phyloP scores from a whole-genome alignment of 2,113 vertebrate genomes.

The Rostratula benghalensis region DNA sequence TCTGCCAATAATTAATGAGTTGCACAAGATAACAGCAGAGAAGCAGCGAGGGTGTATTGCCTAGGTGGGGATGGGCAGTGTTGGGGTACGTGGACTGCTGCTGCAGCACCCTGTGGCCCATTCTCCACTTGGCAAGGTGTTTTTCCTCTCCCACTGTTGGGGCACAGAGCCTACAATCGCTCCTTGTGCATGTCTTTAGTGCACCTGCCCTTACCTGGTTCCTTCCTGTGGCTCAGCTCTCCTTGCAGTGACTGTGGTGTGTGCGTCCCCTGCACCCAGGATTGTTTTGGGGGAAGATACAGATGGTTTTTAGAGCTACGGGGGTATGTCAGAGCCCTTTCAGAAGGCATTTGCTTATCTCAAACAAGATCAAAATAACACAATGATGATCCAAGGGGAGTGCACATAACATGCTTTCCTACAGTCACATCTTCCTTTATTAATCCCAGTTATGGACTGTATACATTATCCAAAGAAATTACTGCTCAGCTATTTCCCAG shows the following conservation, averaged over 20 bases:
- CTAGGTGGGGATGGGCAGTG: background rate
- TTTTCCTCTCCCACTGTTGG: background rate
- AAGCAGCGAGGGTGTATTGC: background rate
- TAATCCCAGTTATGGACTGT: background rate
- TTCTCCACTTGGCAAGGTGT: background rate
- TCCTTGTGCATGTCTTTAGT: accelerated
- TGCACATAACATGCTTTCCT: background rate
- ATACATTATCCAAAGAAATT: background rate
- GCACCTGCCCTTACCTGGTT: background rate
- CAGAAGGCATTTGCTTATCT: background rate
- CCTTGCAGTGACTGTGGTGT: background rate
- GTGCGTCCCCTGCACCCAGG: background rate
- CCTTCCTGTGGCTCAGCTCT: background rate
- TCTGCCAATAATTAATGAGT: accelerated
- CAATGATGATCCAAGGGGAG: background rate
- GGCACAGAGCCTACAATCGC: background rate
- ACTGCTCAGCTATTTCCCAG: background rate
- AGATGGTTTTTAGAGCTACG: background rate
- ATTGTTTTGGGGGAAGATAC: background rate
- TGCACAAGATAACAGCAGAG: background rate
- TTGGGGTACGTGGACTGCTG: accelerated
- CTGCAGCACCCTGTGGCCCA: background rate
- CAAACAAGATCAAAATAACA: background rate
- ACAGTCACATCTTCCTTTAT: background rate
- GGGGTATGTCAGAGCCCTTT: background rate